These are phyloP conservation scores for Elysia crispata DNA, from an alignment of 2,888 invertebrate genomes.

Conservation along the genomic window DNA sequence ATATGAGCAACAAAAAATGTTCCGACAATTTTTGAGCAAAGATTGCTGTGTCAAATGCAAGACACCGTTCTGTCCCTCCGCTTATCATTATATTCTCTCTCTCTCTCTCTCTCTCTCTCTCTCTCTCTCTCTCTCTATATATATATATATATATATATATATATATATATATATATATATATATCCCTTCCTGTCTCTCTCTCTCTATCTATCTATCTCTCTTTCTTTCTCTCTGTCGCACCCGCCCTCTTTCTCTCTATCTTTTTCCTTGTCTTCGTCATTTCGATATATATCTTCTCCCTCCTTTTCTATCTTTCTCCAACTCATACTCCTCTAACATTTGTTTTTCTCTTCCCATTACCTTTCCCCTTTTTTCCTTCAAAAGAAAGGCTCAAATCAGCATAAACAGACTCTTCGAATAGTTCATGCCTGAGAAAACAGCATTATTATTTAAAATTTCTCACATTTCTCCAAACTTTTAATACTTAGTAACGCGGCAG, in stretches of 20 bases:
- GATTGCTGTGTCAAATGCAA: too few species aligned
- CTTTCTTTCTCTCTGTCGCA: slow-evolving; percentile 16
- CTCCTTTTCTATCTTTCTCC: neutral
- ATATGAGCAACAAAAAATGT: too few species aligned
- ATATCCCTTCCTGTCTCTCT: neutral
- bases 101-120: too few species aligned
- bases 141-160: neutral
- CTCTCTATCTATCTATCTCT: neutral
- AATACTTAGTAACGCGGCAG: too few species aligned
- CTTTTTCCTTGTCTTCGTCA: neutral
- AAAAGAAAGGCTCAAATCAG: neutral
- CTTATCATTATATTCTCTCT: too few species aligned
- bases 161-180: neutral
- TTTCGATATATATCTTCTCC: neutral
- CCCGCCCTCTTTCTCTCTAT: slow-evolving; percentile 26
- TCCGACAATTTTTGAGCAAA: too few species aligned
- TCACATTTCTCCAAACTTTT: too few species aligned
- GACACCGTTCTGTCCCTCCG: too few species aligned
- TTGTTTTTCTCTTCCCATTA: too few species aligned
- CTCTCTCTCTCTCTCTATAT: neutral
- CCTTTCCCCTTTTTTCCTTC: neutral
- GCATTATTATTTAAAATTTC: too few species aligned
- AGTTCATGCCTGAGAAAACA: too few species aligned
- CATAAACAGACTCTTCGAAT: neutral
- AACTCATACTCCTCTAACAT: too few species aligned